A percentile compares a stretch with the other conserved stretches of the same genome.
Evolutionary conservation across 2,797 vertebrate genomes (phyloP).

Genomic region (Peromyscus melanophrys): DNA sequence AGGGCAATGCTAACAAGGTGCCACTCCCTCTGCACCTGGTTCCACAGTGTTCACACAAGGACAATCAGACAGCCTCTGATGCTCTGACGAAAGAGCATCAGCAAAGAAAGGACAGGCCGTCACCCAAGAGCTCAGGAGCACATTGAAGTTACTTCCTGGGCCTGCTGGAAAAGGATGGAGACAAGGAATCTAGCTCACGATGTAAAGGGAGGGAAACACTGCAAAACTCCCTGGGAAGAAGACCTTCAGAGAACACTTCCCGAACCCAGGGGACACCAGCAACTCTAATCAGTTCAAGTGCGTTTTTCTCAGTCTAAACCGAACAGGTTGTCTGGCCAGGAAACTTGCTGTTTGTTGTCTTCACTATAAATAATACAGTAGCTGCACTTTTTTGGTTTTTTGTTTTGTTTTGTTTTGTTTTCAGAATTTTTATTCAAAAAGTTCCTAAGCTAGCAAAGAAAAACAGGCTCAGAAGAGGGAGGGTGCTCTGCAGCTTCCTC

Average conservation of each 20-base stretch:
- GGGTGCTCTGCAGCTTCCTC: constrained; percentile 9
- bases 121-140: constrained; percentile 8
- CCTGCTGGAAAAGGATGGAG: neutral
- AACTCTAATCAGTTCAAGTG: constrained; percentile 4
- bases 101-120: neutral
- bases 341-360: constrained; percentile 39
- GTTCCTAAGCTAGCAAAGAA: constrained; percentile 15
- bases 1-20: neutral
- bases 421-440: constrained; percentile 65
- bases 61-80: neutral
- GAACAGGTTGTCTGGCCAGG: constrained; percentile 52
- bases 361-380: constrained; percentile 43
- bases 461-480: neutral
- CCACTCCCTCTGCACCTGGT: constrained; percentile 1
- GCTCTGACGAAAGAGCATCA: neutral
- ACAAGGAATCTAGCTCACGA: constrained; percentile 39
- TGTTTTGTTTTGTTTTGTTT: neutral
- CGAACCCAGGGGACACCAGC: neutral
- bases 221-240: neutral
- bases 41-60: constrained; percentile 60
- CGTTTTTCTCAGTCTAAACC: constrained; percentile 1
- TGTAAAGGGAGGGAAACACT: neutral
- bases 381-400: neutral
- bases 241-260: constrained; percentile 37
- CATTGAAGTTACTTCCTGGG: constrained; percentile 8